These are phyloP conservation scores for Cataglyphis altisquamis DNA, from an alignment of 2,888 invertebrate genomes.

Conservation along the genomic window DNA sequence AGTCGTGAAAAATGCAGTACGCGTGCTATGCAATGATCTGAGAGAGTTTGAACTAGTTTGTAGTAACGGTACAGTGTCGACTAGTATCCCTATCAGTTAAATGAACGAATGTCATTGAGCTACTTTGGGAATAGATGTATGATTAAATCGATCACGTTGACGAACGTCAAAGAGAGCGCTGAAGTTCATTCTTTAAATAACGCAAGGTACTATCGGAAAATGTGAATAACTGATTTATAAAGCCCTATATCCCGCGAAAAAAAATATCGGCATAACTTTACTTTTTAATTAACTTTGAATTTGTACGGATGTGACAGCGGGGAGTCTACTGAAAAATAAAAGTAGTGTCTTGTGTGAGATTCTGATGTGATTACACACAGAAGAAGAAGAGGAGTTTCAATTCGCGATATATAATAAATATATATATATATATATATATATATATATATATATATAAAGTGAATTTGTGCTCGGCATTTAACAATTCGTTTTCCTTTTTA, in stretches of 20 bases:
- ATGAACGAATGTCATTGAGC: slow-evolving; percentile 43
- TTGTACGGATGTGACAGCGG: neutral
- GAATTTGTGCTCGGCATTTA: slow-evolving; percentile 20
- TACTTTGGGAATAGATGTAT: neutral
- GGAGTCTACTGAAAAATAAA: neutral
- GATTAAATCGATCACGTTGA: slow-evolving; percentile 26
- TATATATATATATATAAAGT: neutral
- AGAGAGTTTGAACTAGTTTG: slow-evolving; percentile 50
- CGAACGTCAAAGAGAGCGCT: neutral
- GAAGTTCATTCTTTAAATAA: slow-evolving; percentile 33
- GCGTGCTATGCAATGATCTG: slow-evolving; percentile 48
- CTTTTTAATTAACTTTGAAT: neutral
- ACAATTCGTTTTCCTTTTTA: slow-evolving; percentile 31
- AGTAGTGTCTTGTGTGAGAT: neutral
- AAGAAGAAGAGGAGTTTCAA: neutral
- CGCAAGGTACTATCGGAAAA: slow-evolving; percentile 1
- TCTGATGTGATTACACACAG: neutral
- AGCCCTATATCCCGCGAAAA: neutral
- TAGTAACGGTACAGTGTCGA: slow-evolving; percentile 11
- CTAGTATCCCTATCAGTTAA: slow-evolving; percentile 22
- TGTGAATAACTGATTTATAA: slow-evolving; percentile 13
- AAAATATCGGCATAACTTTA: neutral
- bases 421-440: neutral
- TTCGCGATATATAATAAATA: neutral
- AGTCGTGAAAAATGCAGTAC: slow-evolving; percentile 43